Evolutionary conservation across 2,113 vertebrate genomes (phyloP), one percentile per base, ranked within the genome.

Genomic region (Hassar affinis): DNA sequence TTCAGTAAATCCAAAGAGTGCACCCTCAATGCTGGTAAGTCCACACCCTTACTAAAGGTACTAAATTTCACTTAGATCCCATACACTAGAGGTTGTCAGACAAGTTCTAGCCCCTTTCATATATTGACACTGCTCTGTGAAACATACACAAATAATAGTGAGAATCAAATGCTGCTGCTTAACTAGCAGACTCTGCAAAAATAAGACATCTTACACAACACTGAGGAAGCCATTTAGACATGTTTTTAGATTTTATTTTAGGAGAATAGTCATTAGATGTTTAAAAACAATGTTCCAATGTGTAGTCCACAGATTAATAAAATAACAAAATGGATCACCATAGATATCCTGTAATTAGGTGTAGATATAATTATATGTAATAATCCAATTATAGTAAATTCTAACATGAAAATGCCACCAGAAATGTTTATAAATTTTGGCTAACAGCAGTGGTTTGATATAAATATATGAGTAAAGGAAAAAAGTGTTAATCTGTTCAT

Each of bases 1-100:
- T 92, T 74, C 92, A 97, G 96, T 88, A 96, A 96, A 94, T 93
- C 95, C 88, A 97, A 96, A 93, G 96, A 97, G 92, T 94, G 94
- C 88, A 91, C 92, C 84, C 89, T 95, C 89, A 96, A 95, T 82
- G 87, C 95, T 90, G 96, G 96, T 97, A 91, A 93, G 92, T 91
- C 77, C 66, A 14, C 52, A 59, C 64, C 52, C 35, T 59, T 25
- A 6, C 38, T 42, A 42, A 22, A 35, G 17, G 3, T 49, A 3
- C 54, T 61, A 66, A 5, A 25, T 57, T 72, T 3, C 25, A 61
- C 76, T 68, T 79, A 71, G 82, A 84, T 52, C 56, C 18, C 17
- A 1, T 33, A 84, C 17, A 18, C n/a, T 47, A 27, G 35, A 47
- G 18, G 75, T 49, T 78, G 83, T 79, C 42, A 51, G 54, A 84